These are phyloP conservation scores for Drosophila lowei DNA, from an alignment of 1,140 invertebrate genomes.

Conservation along the genomic window DNA sequence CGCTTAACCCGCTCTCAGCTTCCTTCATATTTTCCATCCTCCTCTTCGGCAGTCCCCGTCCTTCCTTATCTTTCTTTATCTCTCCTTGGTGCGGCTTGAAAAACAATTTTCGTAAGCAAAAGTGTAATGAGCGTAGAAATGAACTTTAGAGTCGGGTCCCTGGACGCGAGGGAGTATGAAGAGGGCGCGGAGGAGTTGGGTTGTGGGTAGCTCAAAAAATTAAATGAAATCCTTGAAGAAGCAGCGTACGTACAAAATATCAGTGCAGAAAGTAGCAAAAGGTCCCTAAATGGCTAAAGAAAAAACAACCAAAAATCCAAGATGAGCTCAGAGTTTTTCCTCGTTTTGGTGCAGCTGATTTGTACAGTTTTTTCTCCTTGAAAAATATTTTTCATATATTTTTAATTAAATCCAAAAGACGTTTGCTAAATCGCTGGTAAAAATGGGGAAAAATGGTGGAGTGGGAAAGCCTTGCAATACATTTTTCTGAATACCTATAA, in stretches of 20 bases:
- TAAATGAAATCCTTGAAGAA: constrained; percentile 75
- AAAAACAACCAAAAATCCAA: constrained; percentile 47
- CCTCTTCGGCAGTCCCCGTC: constrained; percentile 7
- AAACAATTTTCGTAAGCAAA: constrained; percentile 81
- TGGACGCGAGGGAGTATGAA: constrained; percentile 18
- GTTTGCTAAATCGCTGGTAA: too few species aligned
- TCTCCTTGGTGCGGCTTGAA: constrained; percentile 73
- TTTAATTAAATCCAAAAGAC: too few species aligned
- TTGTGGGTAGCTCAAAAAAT: constrained; percentile 49
- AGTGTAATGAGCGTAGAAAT: constrained; percentile 81
- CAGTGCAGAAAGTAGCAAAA: constrained; percentile 72
- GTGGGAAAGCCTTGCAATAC: too few species aligned
- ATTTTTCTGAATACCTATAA: too few species aligned
- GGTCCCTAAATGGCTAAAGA: constrained; percentile 27
- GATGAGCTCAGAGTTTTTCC: constrained; percentile 46
- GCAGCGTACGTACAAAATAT: constrained; percentile 72
- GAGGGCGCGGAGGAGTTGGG: constrained; percentile 5
- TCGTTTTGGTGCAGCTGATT: too few species aligned
- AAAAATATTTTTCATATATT: neutral
- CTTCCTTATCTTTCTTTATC: constrained; percentile 61
- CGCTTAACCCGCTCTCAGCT: constrained; percentile 47
- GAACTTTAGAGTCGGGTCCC: constrained; percentile 67
- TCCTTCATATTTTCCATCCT: constrained; percentile 16
- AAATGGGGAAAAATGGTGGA: too few species aligned
- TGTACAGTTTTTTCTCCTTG: too few species aligned